Base-by-base conservation (phyloP, 2,113 vertebrate species). In the Cygnus atratus region DNA sequence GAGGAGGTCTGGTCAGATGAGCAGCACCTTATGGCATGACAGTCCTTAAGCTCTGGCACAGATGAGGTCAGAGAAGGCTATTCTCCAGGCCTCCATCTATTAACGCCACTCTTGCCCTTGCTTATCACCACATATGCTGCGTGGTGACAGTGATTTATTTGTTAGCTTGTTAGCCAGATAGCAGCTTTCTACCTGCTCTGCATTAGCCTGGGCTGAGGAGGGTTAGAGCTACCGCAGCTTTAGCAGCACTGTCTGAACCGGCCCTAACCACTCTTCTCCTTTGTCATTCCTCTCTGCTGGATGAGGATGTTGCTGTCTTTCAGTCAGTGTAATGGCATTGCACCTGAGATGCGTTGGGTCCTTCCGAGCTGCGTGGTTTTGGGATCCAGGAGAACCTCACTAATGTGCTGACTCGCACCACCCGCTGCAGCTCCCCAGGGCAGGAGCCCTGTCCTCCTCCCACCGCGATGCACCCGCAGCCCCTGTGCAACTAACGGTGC, bases 371-470 rank as follows among this genome's bases (percentile, higher is more conserved):
- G 55, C 37, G 44, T 67, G 57, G 63, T 80, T 82, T 83, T 54
- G 43, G 74, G 43, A 76, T 71, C 58, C 95, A 95, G 87, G 68
- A 97, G 97, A 97, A 97, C 93, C 91, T 97, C 95, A 89, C n/a
- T 84, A 92, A 96, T 87, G 22, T 70, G 25, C 83, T 79, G 89
- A 92, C 87, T 48, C 1, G 20, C 62, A 84, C 10, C 37, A 44
- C 26, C 33, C 19, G 3, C 0, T 6, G 52, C 46, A 88, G 52
- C 52, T 50, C 26, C 58, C 13, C 15, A 9, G 33, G 61, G 68
- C 78, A 81, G 61, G 6, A 68, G 25, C 3, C 44, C 26, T 9
- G 5, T 58, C 41, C 50, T 19, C 41, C 29, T 79, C 54, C 43
- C 1, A 46, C 61, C 4, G 1, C 13, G 22, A 5, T 11, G 55